Percentiles rank a stretch among this genome's conserved stretches.
Conservation (phyloP, 2,888 invertebrate species). For the Mimas tiliae region DNA sequence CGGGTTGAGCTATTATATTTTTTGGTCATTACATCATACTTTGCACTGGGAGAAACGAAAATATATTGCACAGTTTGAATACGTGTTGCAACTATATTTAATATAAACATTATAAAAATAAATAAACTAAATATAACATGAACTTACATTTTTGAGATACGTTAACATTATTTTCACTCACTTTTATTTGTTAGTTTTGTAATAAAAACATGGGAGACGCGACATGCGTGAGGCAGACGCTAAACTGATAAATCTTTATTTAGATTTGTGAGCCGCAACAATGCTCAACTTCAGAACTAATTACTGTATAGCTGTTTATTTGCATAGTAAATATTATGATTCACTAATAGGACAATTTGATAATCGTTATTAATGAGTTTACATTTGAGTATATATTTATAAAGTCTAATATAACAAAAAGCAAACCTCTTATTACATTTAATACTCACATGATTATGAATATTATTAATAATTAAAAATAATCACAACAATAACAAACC, state of each 20-base stretch:
- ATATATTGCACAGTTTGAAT: too few relatives aligned
- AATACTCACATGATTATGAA: background rate
- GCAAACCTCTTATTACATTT: background rate
- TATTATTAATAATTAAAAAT: too few relatives aligned
- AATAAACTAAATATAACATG: background rate
- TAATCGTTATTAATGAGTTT: conserved; percentile 20
- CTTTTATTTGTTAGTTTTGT: conserved; percentile 25
- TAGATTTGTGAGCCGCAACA: conserved; percentile 53
- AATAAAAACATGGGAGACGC: conserved; percentile 43
- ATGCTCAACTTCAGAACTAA: conserved; percentile 48
- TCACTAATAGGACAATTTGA: conserved; percentile 36
- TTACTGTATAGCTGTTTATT: conserved; percentile 47
- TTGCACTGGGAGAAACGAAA: background rate
- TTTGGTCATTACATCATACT: conserved; percentile 7
- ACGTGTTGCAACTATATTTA: too few relatives aligned
- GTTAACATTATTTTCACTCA: conserved; percentile 52
- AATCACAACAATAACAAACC: too few relatives aligned
- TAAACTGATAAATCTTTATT: conserved; percentile 65
- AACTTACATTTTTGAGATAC: conserved; percentile 66
- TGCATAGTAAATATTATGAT: conserved; percentile 46
- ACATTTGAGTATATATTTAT: background rate
- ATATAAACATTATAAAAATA: background rate
- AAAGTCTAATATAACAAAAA: background rate
- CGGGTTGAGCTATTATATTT: background rate
- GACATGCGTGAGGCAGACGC: conserved; percentile 51